Conservation (phyloP, 2,797 vertebrate genomes). For the Rhinogobio ventralis region DNA sequence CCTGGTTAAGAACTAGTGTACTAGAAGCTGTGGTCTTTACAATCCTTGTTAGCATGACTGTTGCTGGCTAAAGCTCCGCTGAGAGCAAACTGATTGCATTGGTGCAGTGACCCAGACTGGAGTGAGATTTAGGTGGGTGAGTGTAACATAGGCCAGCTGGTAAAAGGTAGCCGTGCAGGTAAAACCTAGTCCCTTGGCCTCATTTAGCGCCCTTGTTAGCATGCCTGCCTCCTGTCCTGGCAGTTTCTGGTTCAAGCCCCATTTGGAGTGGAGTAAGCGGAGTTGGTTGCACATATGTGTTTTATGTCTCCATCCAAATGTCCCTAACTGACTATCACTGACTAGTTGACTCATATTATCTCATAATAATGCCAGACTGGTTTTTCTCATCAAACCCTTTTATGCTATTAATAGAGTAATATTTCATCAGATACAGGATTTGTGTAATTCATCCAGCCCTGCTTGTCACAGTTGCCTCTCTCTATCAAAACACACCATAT, state of each 20-base stretch:
- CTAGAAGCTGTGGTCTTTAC: neutral
- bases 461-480: neutral
- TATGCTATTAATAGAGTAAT: neutral
- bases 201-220: neutral
- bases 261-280: neutral
- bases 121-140: neutral
- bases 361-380: neutral
- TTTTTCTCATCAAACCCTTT: neutral
- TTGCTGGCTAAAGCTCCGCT: neutral
- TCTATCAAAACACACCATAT: constrained; percentile 30
- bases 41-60: neutral
- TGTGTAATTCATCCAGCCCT: neutral
- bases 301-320: neutral
- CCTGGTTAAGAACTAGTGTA: neutral
- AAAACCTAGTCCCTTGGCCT: neutral
- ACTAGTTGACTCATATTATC: neutral
- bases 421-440: neutral
- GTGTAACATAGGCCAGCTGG: neutral
- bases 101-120: neutral
- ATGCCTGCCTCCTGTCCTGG: neutral
- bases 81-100: neutral
- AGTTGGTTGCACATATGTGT: neutral
- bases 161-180: neutral
- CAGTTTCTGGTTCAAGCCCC: neutral
- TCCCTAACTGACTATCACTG: neutral